Evolutionary conservation across 1,140 invertebrate genomes (phyloP).

Genomic region (Cydia fagiglandana): DNA sequence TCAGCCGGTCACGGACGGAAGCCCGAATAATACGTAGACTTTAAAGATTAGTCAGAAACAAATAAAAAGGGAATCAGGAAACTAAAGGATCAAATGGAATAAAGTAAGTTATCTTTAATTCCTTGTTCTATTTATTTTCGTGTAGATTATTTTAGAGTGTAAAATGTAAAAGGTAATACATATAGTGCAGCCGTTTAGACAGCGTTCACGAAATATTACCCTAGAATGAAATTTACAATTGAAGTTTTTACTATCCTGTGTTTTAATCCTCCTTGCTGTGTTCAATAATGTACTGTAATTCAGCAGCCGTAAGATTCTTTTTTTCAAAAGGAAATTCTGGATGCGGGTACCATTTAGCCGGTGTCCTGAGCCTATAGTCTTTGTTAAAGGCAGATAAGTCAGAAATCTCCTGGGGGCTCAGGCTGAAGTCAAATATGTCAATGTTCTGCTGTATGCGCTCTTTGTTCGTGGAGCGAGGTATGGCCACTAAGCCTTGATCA

Average conservation of each 20-base stretch:
- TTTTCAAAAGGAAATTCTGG: conserved; percentile 68
- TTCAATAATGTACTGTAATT: conserved; percentile 60
- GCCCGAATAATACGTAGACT: conserved; percentile 26
- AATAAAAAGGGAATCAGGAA: neutral
- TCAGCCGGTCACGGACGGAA: conserved; percentile 13
- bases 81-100: neutral
- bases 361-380: conserved; percentile 63
- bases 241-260: conserved; percentile 14
- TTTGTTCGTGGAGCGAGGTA: conserved; percentile 64
- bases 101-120: neutral
- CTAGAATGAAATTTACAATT: neutral
- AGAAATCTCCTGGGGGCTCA: conserved; percentile 56
- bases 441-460: conserved; percentile 62
- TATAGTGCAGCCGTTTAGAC: neutral
- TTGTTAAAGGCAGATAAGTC: conserved; percentile 60
- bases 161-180: no score
- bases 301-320: conserved; percentile 53
- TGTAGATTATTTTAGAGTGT: neutral
- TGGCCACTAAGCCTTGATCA: conserved; percentile 57
- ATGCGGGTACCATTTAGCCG: conserved; percentile 65
- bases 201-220: neutral
- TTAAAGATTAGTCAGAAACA: conserved; percentile 16
- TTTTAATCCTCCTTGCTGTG: conserved; percentile 56
- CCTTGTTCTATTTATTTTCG: neutral
- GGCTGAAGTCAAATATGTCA: conserved; percentile 60